Evolutionary conservation across 1,140 invertebrate species (phyloP), one percentile per base, ranked within the genome.

Genomic region (Polyergus mexicanus): DNA sequence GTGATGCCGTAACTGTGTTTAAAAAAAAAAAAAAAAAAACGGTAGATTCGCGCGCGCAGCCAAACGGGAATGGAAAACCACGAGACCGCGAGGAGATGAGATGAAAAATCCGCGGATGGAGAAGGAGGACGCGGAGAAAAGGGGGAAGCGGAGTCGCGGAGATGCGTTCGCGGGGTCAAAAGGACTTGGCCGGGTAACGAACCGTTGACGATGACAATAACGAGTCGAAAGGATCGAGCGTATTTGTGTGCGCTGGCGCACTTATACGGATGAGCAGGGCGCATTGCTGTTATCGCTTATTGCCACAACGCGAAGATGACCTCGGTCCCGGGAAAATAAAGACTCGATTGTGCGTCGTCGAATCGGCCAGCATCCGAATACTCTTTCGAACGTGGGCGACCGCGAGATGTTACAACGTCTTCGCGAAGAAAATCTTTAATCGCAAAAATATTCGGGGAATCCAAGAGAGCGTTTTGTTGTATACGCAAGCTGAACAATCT

Each of bases 161-260:
- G 32, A 22, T 58, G 65, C 63, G 54, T 58, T 81, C 76, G 77
- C 38, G 63, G 63, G 87, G 90, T 91, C 90, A 90, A 90, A 90
- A 87, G 85, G 87, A 78, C 87, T 88, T 54, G 81, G 28, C 88
- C 56, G 88, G 86, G 88, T 92, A 91, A 92, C 90, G 87, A 91
- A 92, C 89, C 88, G 88, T 68, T 47, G 86, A 84, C 65, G 90
- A 92, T 90, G 87, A 92, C 91, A 81, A 81, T 81, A 92, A 92
- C 88, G 89, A 87, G 85, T 85, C 74, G 85, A 81, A 81, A 60
- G 84, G 85, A 87, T 86, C 83, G 87, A 86, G 56, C 60, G 85
- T 91, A 86, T 90, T 88, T 89, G 85, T 90, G 86, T 86, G 71
- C 63, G 38, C 83, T 71, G 85, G 58, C 84, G 58, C 84, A 84